These are phyloP conservation scores for Manis javanica DNA, from an alignment of 2,797 vertebrate genomes.

Conservation along the genomic window DNA sequence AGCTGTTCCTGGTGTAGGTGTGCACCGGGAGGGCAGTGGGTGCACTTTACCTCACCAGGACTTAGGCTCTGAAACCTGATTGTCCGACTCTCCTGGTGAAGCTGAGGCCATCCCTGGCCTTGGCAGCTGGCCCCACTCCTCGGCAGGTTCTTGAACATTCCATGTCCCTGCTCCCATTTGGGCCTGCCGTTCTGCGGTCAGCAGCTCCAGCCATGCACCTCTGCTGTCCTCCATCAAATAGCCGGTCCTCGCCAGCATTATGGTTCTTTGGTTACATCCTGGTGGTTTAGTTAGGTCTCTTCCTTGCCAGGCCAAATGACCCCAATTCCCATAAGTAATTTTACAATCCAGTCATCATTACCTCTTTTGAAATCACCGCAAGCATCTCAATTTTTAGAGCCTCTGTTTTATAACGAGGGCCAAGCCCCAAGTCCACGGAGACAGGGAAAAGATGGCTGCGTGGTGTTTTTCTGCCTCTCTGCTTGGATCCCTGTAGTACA, in stretches of 20 bases:
- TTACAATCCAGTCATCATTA: conserved; percentile 15
- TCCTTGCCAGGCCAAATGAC: background rate
- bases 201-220: background rate
- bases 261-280: background rate
- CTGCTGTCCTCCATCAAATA: background rate
- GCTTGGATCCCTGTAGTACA: background rate
- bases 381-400: conserved; percentile 12
- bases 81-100: background rate
- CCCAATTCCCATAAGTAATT: background rate
- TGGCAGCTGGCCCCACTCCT: background rate
- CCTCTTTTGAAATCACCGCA: conserved; percentile 43
- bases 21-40: background rate
- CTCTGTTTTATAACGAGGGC: background rate
- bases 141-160: background rate
- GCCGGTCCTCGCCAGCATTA: background rate
- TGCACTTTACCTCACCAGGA: background rate
- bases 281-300: background rate
- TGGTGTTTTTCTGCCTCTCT: background rate
- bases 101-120: background rate
- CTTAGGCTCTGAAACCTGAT: background rate
- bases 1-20: background rate
- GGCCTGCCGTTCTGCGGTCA: background rate
- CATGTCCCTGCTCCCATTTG: background rate
- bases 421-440: background rate
- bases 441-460: background rate